phyloP scores from a whole-genome alignment of 1,140 invertebrate genomes.

The Acyrthosiphon pisum region DNA sequence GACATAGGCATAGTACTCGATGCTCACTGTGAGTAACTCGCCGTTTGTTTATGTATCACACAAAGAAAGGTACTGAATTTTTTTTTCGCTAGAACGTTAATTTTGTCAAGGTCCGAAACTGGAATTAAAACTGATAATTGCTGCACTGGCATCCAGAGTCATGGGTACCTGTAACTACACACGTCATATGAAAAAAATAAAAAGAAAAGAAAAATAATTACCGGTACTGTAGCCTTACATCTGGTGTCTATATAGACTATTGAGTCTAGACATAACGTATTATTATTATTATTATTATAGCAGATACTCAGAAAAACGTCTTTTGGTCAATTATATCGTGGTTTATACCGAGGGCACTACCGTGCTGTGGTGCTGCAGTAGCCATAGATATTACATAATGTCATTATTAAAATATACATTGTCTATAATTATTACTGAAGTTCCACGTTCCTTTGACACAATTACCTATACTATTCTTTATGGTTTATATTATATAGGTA shows the following conservation, averaged over 20 bases:
- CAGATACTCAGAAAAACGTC: constrained; percentile 8
- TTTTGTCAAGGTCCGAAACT: background rate
- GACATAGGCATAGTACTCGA: background rate
- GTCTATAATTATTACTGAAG: background rate
- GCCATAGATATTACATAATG: background rate
- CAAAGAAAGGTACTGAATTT: background rate
- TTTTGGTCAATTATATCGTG: background rate
- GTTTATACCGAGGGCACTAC: background rate
- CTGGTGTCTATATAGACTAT: background rate
- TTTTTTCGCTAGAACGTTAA: background rate
- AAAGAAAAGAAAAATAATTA: constrained; percentile 6
- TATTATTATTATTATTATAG: background rate
- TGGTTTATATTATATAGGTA: too few species aligned
- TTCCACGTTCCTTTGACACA: background rate
- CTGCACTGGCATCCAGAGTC: background rate
- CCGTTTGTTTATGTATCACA: background rate
- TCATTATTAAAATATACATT: background rate
- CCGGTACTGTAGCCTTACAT: background rate
- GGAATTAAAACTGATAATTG: constrained; percentile 11
- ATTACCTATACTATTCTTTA: background rate
- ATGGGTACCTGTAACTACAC: constrained; percentile 12
- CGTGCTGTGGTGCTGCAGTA: background rate
- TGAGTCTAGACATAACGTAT: constrained; percentile 15
- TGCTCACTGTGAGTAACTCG: background rate
- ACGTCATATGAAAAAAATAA: background rate